Conservation (phyloP, 2,888 invertebrate species). For the Ophonus ardosiacus region DNA sequence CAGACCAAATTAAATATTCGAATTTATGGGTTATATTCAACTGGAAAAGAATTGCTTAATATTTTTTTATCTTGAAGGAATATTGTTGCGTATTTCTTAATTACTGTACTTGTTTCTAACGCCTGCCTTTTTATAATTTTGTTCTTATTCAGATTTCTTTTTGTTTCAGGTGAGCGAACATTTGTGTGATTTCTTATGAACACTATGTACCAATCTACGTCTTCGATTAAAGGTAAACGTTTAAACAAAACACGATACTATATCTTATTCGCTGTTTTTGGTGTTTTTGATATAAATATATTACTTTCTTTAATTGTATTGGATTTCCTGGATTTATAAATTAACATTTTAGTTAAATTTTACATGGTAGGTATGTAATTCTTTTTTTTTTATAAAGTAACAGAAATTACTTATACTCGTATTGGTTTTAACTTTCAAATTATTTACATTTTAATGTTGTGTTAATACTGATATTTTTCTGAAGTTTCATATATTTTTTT, state of each 20-base stretch:
- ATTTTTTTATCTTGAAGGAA: background rate
- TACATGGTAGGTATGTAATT: no score
- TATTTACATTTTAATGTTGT: no score
- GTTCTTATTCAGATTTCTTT: background rate
- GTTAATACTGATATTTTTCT: no score
- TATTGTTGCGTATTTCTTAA: background rate
- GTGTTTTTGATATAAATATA: no score
- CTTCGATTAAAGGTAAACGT: background rate
- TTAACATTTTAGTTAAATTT: no score
- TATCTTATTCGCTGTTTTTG: no score
- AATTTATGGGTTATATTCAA: constrained; percentile 2
- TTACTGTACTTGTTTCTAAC: background rate
- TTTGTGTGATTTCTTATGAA: background rate
- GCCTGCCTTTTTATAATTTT: background rate
- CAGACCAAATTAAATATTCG: constrained; percentile 19
- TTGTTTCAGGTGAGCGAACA: background rate
- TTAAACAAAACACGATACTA: background rate
- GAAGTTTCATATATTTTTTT: no score
- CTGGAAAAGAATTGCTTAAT: constrained; percentile 2
- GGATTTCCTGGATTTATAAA: no score
- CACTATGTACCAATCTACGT: background rate
- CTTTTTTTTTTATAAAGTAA: no score
- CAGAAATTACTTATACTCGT: no score
- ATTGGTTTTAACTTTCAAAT: no score
- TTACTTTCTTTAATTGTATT: no score